Conservation (phyloP, 2,888 invertebrate genomes). For the Lepidonotus clava region DNA sequence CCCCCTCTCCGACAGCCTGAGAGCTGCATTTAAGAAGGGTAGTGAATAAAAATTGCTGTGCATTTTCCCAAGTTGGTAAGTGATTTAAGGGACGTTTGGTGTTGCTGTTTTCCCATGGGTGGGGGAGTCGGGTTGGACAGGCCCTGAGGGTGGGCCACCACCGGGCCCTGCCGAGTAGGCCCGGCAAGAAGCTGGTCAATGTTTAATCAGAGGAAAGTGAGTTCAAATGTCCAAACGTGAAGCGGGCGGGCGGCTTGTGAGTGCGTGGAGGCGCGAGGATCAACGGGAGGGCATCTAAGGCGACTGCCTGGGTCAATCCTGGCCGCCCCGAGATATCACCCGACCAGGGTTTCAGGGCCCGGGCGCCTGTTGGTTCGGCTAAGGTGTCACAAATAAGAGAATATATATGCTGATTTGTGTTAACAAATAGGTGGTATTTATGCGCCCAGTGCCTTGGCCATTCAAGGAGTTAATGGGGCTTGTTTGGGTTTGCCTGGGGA, state of each 20-base stretch:
- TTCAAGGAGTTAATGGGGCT: conserved; percentile 31
- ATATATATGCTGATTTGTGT: conserved; percentile 52
- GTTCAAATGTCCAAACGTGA: conserved; percentile 33
- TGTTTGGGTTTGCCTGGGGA: not conserved
- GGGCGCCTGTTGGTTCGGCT: conserved; percentile 3
- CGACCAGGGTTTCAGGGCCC: not conserved
- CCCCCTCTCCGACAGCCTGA: not conserved
- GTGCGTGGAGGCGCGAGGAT: not conserved
- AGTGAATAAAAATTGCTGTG: too few species aligned
- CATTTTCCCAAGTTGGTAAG: too few species aligned
- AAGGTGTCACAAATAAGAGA: conserved; percentile 51
- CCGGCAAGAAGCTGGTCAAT: not conserved
- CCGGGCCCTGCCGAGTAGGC: not conserved
- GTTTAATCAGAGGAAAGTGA: conserved; percentile 30
- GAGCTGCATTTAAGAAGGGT: too few species aligned
- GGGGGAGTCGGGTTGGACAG: not conserved
- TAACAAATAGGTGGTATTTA: conserved; percentile 43
- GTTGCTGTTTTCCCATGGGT: not conserved
- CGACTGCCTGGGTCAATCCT: conserved; percentile 23
- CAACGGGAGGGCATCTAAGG: conserved; percentile 45
- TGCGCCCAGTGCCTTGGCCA: not conserved
- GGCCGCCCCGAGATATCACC: not conserved
- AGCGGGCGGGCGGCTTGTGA: not conserved
- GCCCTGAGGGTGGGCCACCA: not conserved
- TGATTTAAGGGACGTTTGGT: not conserved